phyloP scores from a whole-genome alignment of 1,140 invertebrate species.

The Pantala flavescens region DNA sequence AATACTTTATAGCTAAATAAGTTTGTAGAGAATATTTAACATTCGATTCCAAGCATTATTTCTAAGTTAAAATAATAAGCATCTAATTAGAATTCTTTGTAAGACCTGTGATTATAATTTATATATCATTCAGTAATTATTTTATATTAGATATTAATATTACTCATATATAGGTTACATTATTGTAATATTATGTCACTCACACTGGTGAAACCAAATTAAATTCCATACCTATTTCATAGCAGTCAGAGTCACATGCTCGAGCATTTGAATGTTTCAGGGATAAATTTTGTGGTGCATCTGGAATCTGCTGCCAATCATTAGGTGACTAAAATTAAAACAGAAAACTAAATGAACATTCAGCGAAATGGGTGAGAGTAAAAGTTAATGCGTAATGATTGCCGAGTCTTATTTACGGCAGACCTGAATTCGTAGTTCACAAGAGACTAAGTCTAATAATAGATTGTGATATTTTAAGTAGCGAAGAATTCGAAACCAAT shows the following conservation, averaged over 20 bases:
- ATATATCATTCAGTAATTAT: no score
- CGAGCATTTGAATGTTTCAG: background rate
- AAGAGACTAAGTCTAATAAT: background rate
- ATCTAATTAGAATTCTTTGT: no score
- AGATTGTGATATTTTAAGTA: background rate
- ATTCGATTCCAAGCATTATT: no score
- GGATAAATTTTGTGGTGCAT: background rate
- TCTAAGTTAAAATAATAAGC: no score
- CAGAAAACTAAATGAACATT: background rate
- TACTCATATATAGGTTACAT: no score
- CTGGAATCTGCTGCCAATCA: conserved; percentile 1
- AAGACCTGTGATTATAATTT: no score
- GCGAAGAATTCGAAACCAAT: background rate
- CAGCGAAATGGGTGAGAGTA: background rate
- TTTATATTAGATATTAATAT: no score
- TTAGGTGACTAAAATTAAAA: background rate
- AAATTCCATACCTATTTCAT: background rate
- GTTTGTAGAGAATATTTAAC: no score
- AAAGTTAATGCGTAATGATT: background rate
- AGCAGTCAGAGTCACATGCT: background rate
- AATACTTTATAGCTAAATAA: no score
- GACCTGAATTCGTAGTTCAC: background rate
- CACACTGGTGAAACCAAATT: no score
- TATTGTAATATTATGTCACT: no score
- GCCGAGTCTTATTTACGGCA: background rate